phyloP scores from a whole-genome alignment of 2,888 invertebrate genomes.

The Rhorus exstirpatorius region DNA sequence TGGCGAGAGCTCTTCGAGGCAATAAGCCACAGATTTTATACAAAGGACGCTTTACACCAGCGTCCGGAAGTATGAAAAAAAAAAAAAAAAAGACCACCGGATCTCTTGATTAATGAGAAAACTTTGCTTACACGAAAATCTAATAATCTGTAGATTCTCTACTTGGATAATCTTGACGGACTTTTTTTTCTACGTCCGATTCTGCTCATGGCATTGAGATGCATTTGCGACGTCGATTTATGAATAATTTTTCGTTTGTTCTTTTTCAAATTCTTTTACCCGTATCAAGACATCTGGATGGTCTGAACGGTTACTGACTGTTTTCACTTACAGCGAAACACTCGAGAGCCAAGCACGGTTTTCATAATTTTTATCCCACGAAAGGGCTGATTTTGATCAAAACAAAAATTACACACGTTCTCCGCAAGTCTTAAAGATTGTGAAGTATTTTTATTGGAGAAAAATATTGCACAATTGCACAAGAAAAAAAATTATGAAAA shows the following conservation, averaged over 20 bases:
- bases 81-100: neutral
- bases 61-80: neutral
- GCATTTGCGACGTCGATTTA: neutral
- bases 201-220: neutral
- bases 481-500: too few relatives aligned
- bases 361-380: too few relatives aligned
- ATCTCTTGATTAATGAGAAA: conserved; percentile 62
- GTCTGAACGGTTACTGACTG: too few relatives aligned
- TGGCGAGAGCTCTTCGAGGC: neutral
- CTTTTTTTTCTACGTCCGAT: neutral
- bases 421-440: too few relatives aligned
- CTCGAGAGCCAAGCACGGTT: too few relatives aligned
- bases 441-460: too few relatives aligned
- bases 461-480: too few relatives aligned
- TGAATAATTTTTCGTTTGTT: neutral
- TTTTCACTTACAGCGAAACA: too few relatives aligned
- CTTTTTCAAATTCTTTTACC: too few relatives aligned
- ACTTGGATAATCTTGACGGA: conserved; percentile 2
- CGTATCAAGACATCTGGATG: too few relatives aligned
- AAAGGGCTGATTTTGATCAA: too few relatives aligned
- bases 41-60: neutral
- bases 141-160: conserved; percentile 33
- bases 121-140: conserved; percentile 53
- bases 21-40: conserved; percentile 20
- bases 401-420: too few relatives aligned